Evolutionary conservation across 2,888 invertebrate species (phyloP).

Genomic region (Panzeria rudis): DNA sequence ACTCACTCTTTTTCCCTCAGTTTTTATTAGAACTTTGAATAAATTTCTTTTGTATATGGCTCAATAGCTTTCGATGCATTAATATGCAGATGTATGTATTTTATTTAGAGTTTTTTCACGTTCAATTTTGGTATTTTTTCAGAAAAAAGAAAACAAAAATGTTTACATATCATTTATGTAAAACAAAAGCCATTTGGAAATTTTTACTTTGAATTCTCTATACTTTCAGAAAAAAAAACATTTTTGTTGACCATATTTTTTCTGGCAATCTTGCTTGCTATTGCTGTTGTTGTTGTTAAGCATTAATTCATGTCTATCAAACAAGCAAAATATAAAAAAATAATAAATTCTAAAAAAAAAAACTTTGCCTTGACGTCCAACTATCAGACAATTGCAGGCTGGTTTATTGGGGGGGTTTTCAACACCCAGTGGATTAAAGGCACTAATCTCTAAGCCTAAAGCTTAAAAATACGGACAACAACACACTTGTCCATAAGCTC

Average conservation of each 20-base stretch:
- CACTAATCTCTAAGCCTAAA: slow-evolving; percentile 70
- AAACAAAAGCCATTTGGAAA: slow-evolving; percentile 46
- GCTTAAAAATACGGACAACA: slow-evolving; percentile 56
- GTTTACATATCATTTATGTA: slow-evolving; percentile 57
- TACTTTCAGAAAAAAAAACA: slow-evolving; percentile 11
- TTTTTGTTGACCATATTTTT: slow-evolving; percentile 50
- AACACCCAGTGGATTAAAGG: slow-evolving; percentile 65
- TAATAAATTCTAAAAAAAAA: slow-evolving; percentile 15
- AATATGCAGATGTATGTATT: slow-evolving; percentile 40
- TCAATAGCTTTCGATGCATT: slow-evolving; percentile 40
- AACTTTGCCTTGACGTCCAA: slow-evolving; percentile 10
- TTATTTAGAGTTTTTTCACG: slow-evolving; percentile 26
- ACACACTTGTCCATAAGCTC: slow-evolving; percentile 16
- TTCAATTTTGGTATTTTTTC: slow-evolving; percentile 8
- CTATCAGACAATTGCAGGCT: slow-evolving; percentile 22
- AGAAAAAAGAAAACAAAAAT: background rate
- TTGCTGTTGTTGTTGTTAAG: slow-evolving; percentile 3
- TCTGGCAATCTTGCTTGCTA: background rate
- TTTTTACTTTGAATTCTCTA: slow-evolving; percentile 35
- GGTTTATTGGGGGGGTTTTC: slow-evolving; percentile 1
- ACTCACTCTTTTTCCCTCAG: background rate
- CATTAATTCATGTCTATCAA: slow-evolving; percentile 57
- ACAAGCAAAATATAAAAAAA: slow-evolving; percentile 1
- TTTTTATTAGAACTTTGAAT: slow-evolving; percentile 22
- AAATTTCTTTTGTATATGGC: slow-evolving; percentile 33